phyloP scores from a whole-genome alignment of 2,113 vertebrate genomes.

The Turnix velox region DNA sequence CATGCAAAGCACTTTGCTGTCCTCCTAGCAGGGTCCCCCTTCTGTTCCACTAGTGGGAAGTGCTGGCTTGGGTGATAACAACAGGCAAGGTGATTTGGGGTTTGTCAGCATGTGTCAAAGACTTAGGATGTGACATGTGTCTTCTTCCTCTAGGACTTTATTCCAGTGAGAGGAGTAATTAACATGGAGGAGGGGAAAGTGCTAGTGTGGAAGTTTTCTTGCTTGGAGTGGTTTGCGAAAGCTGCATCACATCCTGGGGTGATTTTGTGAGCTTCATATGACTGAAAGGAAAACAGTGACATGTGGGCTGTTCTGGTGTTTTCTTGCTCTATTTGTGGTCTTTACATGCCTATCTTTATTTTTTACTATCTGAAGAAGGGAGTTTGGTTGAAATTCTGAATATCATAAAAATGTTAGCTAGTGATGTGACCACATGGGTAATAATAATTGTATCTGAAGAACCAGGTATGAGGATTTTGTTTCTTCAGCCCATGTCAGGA shows the following conservation, averaged over 20 bases:
- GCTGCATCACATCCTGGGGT: background rate
- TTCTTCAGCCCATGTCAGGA: background rate
- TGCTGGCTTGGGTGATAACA: background rate
- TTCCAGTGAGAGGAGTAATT: background rate
- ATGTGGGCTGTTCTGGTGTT: background rate
- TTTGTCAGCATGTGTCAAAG: background rate
- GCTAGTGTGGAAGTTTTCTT: background rate
- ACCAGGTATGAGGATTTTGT: background rate
- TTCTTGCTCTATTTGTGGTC: background rate
- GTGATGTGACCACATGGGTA: background rate
- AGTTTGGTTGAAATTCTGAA: background rate
- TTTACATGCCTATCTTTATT: background rate
- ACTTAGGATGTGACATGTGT: background rate
- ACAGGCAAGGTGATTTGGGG: background rate
- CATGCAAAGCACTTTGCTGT: accelerated
- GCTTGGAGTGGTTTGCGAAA: background rate
- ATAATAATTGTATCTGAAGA: background rate
- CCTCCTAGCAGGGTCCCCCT: background rate
- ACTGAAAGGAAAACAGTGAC: background rate
- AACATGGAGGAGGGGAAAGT: background rate
- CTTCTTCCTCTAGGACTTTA: background rate
- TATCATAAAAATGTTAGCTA: background rate
- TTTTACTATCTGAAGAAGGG: background rate
- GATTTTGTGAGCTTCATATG: background rate
- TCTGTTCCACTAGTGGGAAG: background rate